Conservation (phyloP, 2,888 invertebrate genomes). For the Pachliopta kotzebuea region DNA sequence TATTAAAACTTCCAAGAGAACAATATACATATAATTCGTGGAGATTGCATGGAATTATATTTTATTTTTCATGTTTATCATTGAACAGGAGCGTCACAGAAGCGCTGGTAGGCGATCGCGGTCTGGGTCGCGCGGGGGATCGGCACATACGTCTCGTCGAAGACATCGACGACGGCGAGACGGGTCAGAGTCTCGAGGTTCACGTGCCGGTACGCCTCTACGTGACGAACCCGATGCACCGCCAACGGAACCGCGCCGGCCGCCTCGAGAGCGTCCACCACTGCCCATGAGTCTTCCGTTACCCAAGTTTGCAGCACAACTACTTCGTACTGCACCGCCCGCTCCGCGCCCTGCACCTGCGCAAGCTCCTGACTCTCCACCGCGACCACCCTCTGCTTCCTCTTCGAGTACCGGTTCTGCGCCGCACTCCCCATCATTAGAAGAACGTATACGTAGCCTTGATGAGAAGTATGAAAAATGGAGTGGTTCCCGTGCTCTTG, state of each 20-base stretch:
- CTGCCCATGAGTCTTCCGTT: slow-evolving; percentile 91
- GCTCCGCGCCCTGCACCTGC: slow-evolving; percentile 70
- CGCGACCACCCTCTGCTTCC: slow-evolving; percentile 85
- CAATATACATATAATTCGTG: neutral
- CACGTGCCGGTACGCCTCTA: slow-evolving; percentile 91
- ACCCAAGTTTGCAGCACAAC: slow-evolving; percentile 91
- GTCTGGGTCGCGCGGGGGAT: slow-evolving; percentile 56
- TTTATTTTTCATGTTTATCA: neutral
- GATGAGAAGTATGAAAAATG: slow-evolving; percentile 97
- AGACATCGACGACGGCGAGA: slow-evolving; percentile 73
- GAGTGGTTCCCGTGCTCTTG: slow-evolving; percentile 83
- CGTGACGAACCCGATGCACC: slow-evolving; percentile 89
- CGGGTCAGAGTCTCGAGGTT: slow-evolving; percentile 80
- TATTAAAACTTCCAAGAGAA: neutral
- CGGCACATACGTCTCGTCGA: slow-evolving; percentile 62
- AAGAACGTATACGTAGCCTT: slow-evolving; percentile 94
- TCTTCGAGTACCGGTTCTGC: slow-evolving; percentile 87
- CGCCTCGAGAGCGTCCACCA: slow-evolving; percentile 81
- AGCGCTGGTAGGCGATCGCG: slow-evolving; percentile 56
- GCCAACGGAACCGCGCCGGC: slow-evolving; percentile 88
- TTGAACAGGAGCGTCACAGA: slow-evolving; percentile 60
- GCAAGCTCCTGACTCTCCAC: slow-evolving; percentile 83
- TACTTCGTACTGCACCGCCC: slow-evolving; percentile 76
- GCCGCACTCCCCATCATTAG: slow-evolving; percentile 88
- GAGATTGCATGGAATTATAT: neutral